Evolutionary conservation across 2,888 invertebrate genomes (phyloP).

Genomic region (Pseudanteris insignis): DNA sequence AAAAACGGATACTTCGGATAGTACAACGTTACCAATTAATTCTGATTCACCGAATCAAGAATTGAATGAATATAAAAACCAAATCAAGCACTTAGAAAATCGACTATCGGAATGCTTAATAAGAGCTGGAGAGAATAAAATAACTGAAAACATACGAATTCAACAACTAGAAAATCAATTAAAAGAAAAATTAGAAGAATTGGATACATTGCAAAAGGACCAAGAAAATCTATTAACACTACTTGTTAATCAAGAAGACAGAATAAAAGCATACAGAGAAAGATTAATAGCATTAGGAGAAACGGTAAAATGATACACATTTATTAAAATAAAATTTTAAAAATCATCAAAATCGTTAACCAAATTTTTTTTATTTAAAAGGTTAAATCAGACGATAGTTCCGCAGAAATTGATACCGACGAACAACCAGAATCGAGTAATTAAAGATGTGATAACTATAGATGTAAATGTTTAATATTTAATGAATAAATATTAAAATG

Average conservation of each 20-base stretch:
- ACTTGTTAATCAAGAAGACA: conserved; percentile 85
- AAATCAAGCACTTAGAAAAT: conserved; percentile 54
- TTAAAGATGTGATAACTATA: conserved; percentile 26
- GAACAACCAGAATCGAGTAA: conserved; percentile 55
- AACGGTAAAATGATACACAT: conserved; percentile 60
- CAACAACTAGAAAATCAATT: conserved; percentile 55
- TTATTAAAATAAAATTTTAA: too few relatives aligned
- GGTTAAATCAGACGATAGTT: conserved; percentile 61
- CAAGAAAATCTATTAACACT: conserved; percentile 93
- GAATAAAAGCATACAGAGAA: conserved; percentile 74
- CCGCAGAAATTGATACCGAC: conserved; percentile 57
- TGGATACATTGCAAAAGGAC: conserved; percentile 80
- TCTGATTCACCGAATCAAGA: conserved; percentile 49
- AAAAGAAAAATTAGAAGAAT: conserved; percentile 67
- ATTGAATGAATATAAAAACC: conserved; percentile 51
- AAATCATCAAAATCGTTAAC: too few relatives aligned
- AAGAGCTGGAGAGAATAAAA: conserved; percentile 60
- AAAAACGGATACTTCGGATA: conserved; percentile 54
- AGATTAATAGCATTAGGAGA: conserved; percentile 70
- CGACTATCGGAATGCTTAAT: conserved; percentile 49
- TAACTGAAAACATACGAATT: conserved; percentile 48
- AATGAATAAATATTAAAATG: conserved; percentile 4
- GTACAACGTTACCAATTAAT: conserved; percentile 6
- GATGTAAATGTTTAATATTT: conserved; percentile 22
- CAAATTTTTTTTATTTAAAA: conserved; percentile 35